Evolutionary conservation across 2,888 invertebrate species (phyloP).

Genomic region (Entomobrya multifasciata): DNA sequence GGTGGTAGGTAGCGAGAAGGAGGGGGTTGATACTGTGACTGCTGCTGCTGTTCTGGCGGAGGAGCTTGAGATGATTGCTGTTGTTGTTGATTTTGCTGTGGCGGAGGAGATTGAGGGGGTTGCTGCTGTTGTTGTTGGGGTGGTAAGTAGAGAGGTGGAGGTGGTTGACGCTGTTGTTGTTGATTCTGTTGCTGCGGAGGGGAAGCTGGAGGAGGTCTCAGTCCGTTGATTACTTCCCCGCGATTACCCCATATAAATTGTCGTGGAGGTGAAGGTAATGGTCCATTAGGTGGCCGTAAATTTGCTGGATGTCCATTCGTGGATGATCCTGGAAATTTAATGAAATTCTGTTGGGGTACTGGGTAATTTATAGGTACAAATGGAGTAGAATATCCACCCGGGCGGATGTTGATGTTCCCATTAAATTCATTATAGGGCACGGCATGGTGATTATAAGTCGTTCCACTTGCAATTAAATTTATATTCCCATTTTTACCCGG

Average conservation of each 20-base stretch:
- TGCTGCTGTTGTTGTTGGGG: too few relatives aligned
- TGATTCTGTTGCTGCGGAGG: constrained; percentile 8
- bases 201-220: not conserved
- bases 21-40: too few relatives aligned
- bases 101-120: too few relatives aligned
- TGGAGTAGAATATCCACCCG: not conserved
- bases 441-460: not conserved
- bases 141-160: too few relatives aligned
- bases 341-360: constrained; percentile 17
- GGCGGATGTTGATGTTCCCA: not conserved
- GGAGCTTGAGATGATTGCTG: too few relatives aligned
- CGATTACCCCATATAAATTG: not conserved
- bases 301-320: constrained; percentile 16
- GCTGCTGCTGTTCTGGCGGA: too few relatives aligned
- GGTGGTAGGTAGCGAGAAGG: too few relatives aligned
- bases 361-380: not conserved
- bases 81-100: too few relatives aligned
- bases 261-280: not conserved
- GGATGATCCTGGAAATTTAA: not conserved
- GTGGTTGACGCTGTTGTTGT: constrained; percentile 1
- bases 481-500: not conserved
- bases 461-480: constrained; percentile 10
- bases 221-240: not conserved
- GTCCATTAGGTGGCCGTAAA: constrained; percentile 4
- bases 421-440: not conserved